These are phyloP conservation scores for Mesitornis unicolor DNA, from an alignment of 2,113 vertebrate genomes.

Conservation along the genomic window DNA sequence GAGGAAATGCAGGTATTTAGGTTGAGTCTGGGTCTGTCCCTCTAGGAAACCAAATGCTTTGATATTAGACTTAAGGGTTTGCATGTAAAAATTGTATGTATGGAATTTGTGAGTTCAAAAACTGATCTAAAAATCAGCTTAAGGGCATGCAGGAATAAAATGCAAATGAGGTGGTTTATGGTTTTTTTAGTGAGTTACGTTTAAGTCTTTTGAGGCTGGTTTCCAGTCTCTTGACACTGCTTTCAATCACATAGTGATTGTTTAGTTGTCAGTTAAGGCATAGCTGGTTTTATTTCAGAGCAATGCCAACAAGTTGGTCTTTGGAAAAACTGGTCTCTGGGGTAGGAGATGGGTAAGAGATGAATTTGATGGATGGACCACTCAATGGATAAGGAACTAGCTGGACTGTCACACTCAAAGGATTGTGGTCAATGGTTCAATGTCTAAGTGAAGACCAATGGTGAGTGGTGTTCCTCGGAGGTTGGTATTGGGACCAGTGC, in stretches of 20 bases:
- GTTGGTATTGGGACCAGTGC: too few relatives aligned
- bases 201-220: background rate
- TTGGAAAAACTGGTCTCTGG: too few relatives aligned
- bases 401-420: too few relatives aligned
- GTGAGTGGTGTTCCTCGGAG: too few relatives aligned
- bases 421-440: too few relatives aligned
- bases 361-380: too few relatives aligned
- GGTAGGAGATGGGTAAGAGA: too few relatives aligned
- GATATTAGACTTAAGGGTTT: background rate
- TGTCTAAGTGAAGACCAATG: too few relatives aligned
- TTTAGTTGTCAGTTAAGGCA: background rate
- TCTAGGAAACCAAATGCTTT: background rate
- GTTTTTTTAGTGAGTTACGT: background rate
- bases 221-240: background rate
- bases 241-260: background rate
- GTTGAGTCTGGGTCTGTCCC: background rate
- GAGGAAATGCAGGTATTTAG: background rate
- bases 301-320: too few relatives aligned
- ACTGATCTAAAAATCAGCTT: background rate
- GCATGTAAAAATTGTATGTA: background rate
- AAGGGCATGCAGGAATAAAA: background rate
- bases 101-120: background rate
- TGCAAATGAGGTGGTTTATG: background rate
- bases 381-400: too few relatives aligned
- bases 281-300: background rate